Percentiles rank a stretch among this genome's conserved stretches.
Conservation (phyloP, 2,888 invertebrate species). For the Seira ritae region DNA sequence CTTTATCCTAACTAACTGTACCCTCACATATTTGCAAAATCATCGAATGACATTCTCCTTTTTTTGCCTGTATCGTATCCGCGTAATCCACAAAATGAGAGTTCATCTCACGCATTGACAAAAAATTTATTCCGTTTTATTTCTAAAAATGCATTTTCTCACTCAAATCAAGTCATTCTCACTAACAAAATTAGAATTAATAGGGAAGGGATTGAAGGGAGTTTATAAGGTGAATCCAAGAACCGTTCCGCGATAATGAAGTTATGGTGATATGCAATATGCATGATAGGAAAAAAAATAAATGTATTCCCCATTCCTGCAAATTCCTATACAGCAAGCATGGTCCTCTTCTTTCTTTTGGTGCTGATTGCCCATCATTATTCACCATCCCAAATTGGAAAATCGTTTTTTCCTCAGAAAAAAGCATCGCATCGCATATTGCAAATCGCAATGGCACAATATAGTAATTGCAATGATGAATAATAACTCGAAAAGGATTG, state of each 20-base stretch:
- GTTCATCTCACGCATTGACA: too few species aligned
- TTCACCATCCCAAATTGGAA: constrained; percentile 50
- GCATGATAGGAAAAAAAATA: background rate
- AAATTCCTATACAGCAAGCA: background rate
- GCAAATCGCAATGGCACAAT: too few species aligned
- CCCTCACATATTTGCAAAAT: constrained; percentile 38
- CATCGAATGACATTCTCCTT: constrained; percentile 52
- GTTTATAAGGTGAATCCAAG: background rate
- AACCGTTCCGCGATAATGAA: constrained; percentile 55
- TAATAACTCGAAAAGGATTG: constrained; percentile 24
- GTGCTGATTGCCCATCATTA: constrained; percentile 28
- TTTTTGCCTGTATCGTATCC: too few species aligned
- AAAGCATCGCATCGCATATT: too few species aligned
- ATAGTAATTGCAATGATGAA: constrained; percentile 24
- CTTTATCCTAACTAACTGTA: constrained; percentile 25
- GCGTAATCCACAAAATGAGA: too few species aligned
- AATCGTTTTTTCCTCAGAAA: constrained; percentile 44
- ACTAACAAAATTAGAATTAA: too few species aligned
- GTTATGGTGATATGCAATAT: constrained; percentile 21
- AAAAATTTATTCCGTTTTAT: too few species aligned
- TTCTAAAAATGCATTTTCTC: too few species aligned
- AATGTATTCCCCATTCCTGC: background rate
- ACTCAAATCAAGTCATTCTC: constrained; percentile 24
- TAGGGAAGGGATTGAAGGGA: too few species aligned
- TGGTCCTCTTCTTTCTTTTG: background rate